Evolutionary conservation across 2,797 vertebrate species (phyloP).

Genomic region (Cyprinodon diabolis): DNA sequence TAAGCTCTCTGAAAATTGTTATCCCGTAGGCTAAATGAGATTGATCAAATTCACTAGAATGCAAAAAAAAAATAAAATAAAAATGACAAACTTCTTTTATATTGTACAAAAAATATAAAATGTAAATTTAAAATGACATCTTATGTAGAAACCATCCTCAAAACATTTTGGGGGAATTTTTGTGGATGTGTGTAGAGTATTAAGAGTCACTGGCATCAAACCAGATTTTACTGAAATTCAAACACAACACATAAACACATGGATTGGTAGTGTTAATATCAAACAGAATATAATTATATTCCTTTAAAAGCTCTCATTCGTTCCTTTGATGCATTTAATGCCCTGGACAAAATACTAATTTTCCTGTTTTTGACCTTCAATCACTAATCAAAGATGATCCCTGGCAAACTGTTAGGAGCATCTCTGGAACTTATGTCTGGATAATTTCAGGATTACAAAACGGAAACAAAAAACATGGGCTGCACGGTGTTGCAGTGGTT

Average conservation of each 20-base stretch:
- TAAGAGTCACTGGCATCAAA: not conserved
- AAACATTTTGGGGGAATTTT: too few relatives aligned
- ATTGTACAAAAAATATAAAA: too few relatives aligned
- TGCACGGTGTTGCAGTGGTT: too few relatives aligned
- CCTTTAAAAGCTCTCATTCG: not conserved
- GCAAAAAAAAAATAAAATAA: not conserved
- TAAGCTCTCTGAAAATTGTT: not conserved
- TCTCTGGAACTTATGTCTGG: not conserved
- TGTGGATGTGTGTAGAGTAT: not conserved
- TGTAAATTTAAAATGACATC: too few relatives aligned
- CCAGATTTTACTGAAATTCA: not conserved
- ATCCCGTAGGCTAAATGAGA: not conserved
- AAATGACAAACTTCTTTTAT: too few relatives aligned
- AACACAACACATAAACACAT: not conserved
- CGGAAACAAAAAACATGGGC: not conserved
- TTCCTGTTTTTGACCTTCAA: not conserved
- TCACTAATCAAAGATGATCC: not conserved
- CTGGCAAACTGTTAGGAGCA: not conserved
- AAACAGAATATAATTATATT: not conserved
- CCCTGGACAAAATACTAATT: not conserved
- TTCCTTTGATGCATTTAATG: not conserved
- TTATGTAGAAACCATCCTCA: too few relatives aligned
- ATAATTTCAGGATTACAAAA: too few relatives aligned
- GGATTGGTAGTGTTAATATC: too few relatives aligned
- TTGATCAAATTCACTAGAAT: not conserved